Percentiles rank a stretch among this genome's conserved stretches.
Conservation (phyloP, 2,113 vertebrate genomes). For the Salvelinus alpinus region DNA sequence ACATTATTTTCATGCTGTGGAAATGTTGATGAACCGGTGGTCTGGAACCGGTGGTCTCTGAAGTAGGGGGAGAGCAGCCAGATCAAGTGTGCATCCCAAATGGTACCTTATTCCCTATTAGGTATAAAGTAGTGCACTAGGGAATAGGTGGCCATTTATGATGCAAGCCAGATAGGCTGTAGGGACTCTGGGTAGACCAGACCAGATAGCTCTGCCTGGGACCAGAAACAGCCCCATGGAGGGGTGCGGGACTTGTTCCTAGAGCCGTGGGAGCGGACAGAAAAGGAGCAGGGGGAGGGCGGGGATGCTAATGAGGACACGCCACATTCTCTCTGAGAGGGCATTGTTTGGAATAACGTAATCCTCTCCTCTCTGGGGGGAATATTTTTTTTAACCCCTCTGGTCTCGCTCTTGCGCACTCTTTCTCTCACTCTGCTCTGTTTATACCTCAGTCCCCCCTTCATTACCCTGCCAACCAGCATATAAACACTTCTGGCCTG, state of each 20-base stretch:
- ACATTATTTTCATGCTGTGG: background rate
- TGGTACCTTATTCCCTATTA: no score
- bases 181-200: background rate
- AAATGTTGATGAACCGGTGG: background rate
- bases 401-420: no score
- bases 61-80: background rate
- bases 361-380: background rate
- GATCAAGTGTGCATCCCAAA: no score
- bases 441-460: no score
- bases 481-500: no score
- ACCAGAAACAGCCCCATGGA: background rate
- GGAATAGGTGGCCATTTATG: no score
- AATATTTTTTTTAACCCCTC: no score
- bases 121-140: no score
- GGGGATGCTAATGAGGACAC: constrained; percentile 4
- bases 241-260: background rate
- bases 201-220: background rate
- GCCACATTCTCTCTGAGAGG: constrained; percentile 2
- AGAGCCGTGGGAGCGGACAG: constrained; percentile 1
- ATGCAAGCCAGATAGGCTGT: no score
- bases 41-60: background rate
- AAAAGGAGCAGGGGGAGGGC: background rate
- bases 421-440: no score
- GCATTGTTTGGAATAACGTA: constrained; percentile 14
- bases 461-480: no score